Evolutionary conservation across 2,113 vertebrate genomes (phyloP).

Genomic region (Pelecanoides urinatrix): DNA sequence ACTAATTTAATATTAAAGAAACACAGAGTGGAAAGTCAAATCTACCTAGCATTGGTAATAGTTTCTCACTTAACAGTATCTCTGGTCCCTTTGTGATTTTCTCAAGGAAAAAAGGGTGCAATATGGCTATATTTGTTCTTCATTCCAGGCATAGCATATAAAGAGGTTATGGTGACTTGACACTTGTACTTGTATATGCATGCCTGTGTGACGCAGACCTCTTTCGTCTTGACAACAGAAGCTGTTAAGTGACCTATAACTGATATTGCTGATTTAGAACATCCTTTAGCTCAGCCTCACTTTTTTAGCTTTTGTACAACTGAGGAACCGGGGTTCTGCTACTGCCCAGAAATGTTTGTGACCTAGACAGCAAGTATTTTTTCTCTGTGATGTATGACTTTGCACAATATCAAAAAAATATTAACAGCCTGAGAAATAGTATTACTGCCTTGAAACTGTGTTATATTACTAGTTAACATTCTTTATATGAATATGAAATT

Average conservation of each 20-base stretch:
- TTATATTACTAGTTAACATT: neutral
- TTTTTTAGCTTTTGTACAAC: neutral
- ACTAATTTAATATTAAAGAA: neutral
- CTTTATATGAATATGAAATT: neutral
- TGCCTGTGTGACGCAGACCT: neutral
- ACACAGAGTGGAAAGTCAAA: neutral
- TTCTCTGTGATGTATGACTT: neutral
- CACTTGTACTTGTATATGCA: neutral
- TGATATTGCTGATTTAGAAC: conserved; percentile 22
- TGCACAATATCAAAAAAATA: neutral
- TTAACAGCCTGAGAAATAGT: neutral
- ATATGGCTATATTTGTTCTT: neutral
- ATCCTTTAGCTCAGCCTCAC: neutral
- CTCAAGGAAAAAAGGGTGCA: neutral
- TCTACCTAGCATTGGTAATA: neutral
- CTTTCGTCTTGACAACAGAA: conserved; percentile 14
- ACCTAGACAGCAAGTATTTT: neutral
- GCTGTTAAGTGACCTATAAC: conserved; percentile 37
- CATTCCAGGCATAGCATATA: neutral
- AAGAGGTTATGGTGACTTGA: neutral
- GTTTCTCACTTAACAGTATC: neutral
- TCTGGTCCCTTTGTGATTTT: neutral
- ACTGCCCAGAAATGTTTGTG: neutral
- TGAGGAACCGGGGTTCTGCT: neutral
- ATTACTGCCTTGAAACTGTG: neutral